Conservation (phyloP, 2,888 invertebrate genomes). For the Melanostoma mellinum region DNA sequence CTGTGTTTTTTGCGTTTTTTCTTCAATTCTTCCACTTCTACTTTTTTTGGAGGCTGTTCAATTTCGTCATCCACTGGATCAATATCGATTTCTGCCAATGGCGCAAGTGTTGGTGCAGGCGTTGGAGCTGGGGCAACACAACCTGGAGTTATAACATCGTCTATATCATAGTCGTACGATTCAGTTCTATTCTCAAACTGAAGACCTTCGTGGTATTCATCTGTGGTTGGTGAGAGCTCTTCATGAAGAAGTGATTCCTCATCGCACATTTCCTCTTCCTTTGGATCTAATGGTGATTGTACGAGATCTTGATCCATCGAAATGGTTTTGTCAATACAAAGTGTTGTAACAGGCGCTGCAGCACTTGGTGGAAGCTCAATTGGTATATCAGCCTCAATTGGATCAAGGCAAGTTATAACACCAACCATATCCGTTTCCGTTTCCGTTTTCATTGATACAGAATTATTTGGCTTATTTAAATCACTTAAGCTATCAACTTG, state of each 20-base stretch:
- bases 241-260: constrained; percentile 74
- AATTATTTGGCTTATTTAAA: constrained; percentile 16
- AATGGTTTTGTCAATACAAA: constrained; percentile 29
- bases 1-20: constrained; percentile 79
- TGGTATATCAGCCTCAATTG: constrained; percentile 63
- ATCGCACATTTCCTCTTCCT: constrained; percentile 61
- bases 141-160: constrained; percentile 78
- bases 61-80: constrained; percentile 87
- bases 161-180: constrained; percentile 79
- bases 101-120: constrained; percentile 84
- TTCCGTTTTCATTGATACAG: constrained; percentile 24
- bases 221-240: constrained; percentile 81
- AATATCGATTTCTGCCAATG: constrained; percentile 87
- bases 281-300: constrained; percentile 33
- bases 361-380: constrained; percentile 52
- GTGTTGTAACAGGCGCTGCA: constrained; percentile 16
- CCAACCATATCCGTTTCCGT: constrained; percentile 17
- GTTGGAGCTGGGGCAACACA: constrained; percentile 81
- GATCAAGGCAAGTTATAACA: constrained; percentile 52
- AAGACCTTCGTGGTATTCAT: constrained; percentile 81
- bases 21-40: constrained; percentile 71
- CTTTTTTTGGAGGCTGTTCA: constrained; percentile 57
- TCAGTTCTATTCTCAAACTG: constrained; percentile 77
- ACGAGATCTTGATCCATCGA: constrained; percentile 30
- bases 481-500: constrained; percentile 70